Evolutionary conservation across 2,113 vertebrate genomes (phyloP).

Genomic region (Ailuropoda melanoleuca): DNA sequence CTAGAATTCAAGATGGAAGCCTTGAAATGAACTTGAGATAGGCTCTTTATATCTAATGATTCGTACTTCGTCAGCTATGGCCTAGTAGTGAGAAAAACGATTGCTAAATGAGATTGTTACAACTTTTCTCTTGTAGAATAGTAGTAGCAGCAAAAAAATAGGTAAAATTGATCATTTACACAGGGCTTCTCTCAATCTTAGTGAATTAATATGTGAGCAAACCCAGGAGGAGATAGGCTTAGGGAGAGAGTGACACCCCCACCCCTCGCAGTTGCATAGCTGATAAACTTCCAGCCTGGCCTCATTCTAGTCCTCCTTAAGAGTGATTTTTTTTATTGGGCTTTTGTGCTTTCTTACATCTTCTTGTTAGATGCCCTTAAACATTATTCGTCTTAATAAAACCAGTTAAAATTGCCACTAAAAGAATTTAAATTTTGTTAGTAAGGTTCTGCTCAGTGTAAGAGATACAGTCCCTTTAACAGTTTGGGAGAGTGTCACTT

Average conservation of each 20-base stretch:
- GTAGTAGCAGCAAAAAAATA: not conserved
- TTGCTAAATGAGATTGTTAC: not conserved
- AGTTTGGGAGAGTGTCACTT: not conserved
- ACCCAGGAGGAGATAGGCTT: not conserved
- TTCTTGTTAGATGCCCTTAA: not conserved
- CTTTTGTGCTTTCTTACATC: conserved; percentile 32
- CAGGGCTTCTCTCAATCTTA: not conserved
- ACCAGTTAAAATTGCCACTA: not conserved
- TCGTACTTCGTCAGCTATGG: not conserved
- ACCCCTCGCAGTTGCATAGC: not conserved
- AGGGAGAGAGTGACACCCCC: not conserved
- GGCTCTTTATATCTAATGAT: not conserved
- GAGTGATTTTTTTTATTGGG: not conserved
- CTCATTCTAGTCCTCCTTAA: not conserved
- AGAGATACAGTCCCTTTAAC: not conserved
- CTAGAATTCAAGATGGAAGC: conserved; percentile 11
- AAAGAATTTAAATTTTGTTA: conserved; percentile 8
- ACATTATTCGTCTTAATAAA: conserved; percentile 39
- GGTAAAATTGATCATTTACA: not conserved
- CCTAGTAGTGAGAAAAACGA: conserved; percentile 21
- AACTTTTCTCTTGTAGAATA: not conserved
- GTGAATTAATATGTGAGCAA: not conserved
- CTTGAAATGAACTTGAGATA: not conserved
- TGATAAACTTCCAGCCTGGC: not conserved
- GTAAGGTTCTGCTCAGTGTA: conserved; percentile 11